phyloP scores from a whole-genome alignment of 2,888 invertebrate species.

The Epistrophella euchroma region DNA sequence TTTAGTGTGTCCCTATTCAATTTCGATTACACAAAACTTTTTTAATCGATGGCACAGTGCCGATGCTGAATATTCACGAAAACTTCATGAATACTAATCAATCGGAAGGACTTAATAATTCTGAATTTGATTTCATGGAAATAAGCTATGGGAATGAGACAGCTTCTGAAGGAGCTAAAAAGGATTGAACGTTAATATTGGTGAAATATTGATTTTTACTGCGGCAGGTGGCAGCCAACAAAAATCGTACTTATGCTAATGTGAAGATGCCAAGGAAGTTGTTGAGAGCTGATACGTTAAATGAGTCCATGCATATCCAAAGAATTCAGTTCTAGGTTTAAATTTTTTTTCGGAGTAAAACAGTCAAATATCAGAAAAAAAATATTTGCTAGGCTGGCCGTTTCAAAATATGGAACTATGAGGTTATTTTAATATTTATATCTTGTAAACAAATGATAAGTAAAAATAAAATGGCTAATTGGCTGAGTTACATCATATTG shows the following conservation, averaged over 20 bases:
- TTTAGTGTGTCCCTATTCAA: not conserved
- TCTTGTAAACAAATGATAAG: too few relatives aligned
- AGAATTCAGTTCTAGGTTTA: too few relatives aligned
- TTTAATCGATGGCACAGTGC: slow-evolving; percentile 27
- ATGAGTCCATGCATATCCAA: too few relatives aligned
- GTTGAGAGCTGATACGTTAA: not conserved
- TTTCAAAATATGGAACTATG: too few relatives aligned
- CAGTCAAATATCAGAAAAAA: too few relatives aligned
- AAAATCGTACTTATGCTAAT: not conserved
- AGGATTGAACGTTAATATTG: not conserved
- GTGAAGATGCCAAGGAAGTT: not conserved
- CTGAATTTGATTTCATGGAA: slow-evolving; percentile 71
- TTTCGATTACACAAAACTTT: not conserved
- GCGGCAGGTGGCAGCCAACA: not conserved
- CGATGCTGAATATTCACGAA: slow-evolving; percentile 67
- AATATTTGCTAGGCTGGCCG: too few relatives aligned
- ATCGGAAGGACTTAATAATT: slow-evolving; percentile 73
- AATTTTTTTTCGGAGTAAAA: too few relatives aligned
- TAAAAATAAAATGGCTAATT: too few relatives aligned
- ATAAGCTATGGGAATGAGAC: slow-evolving; percentile 40
- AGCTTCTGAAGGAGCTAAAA: slow-evolving; percentile 4
- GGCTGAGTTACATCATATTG: too few relatives aligned
- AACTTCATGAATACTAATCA: slow-evolving; percentile 72
- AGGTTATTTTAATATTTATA: too few relatives aligned
- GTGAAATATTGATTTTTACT: not conserved